Evolutionary conservation across 2,113 vertebrate genomes (phyloP).

Genomic region (Ciconia maguari): DNA sequence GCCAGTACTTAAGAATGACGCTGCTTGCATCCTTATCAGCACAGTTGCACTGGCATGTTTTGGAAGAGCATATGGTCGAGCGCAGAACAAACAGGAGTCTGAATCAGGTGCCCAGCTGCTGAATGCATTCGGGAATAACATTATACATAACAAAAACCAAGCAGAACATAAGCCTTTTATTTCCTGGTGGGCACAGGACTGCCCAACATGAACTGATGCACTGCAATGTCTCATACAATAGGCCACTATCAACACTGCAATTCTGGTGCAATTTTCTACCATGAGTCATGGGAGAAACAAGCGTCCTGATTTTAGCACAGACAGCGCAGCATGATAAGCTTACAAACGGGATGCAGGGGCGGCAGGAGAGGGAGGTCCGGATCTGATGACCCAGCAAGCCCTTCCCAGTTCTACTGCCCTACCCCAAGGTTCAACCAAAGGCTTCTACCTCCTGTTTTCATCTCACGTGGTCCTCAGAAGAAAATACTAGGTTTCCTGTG

Average conservation of each 20-base stretch:
- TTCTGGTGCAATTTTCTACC: neutral
- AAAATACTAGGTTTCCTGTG: neutral
- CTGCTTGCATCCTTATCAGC: neutral
- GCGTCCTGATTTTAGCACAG: accelerated
- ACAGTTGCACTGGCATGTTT: neutral
- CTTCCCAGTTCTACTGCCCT: neutral
- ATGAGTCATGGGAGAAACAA: accelerated
- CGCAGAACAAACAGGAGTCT: neutral
- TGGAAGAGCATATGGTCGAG: accelerated
- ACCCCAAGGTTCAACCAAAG: neutral
- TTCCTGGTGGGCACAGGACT: neutral
- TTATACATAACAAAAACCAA: neutral
- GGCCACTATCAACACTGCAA: neutral
- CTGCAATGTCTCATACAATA: accelerated
- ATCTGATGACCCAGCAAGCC: neutral
- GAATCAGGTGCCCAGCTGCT: neutral
- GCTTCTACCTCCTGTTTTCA: neutral
- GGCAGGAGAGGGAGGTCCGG: neutral
- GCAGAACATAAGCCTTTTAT: neutral
- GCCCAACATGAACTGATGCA: neutral
- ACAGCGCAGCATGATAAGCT: accelerated
- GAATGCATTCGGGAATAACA: neutral
- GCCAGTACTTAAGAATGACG: neutral
- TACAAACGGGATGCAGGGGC: accelerated
- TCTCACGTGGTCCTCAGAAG: neutral